Conservation (phyloP, 2,797 vertebrate species). For the Danio albolineatus region DNA sequence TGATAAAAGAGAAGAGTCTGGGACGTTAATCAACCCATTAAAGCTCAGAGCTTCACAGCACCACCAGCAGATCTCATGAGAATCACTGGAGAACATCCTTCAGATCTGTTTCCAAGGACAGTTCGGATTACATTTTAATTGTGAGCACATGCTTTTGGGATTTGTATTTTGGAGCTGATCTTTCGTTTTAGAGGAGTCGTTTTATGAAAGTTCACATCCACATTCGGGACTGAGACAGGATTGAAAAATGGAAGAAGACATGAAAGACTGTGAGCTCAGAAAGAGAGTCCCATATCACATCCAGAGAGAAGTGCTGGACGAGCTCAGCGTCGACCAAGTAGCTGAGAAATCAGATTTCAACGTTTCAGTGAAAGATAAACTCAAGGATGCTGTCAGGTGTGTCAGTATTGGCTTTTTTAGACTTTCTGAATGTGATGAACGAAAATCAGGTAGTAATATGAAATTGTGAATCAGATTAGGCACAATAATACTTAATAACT, state of each 20-base stretch:
- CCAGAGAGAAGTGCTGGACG: slow-evolving; percentile 75
- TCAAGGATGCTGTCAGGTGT: slow-evolving; percentile 69
- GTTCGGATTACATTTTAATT: not conserved
- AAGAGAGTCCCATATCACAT: slow-evolving; percentile 64
- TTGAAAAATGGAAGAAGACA: slow-evolving; percentile 27
- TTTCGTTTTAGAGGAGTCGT: not conserved
- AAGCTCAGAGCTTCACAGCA: not conserved
- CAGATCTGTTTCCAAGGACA: not conserved
- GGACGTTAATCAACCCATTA: slow-evolving; percentile 35
- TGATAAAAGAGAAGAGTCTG: slow-evolving; percentile 58
- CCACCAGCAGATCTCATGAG: not conserved
- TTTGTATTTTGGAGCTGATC: not conserved
- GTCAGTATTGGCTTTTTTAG: not conserved
- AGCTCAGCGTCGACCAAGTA: slow-evolving; percentile 71
- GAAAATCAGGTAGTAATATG: no score
- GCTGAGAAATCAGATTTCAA: slow-evolving; percentile 67
- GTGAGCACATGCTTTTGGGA: not conserved
- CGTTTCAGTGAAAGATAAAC: slow-evolving; percentile 63
- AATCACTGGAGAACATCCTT: slow-evolving; percentile 1
- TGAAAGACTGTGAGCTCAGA: slow-evolving; percentile 6
- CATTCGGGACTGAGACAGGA: not conserved
- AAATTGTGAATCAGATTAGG: no score
- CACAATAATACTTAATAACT: not conserved
- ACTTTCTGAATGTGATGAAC: not conserved
- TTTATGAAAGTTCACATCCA: not conserved